phyloP scores from a whole-genome alignment of 2,888 invertebrate species.

The Clunio marinus region DNA sequence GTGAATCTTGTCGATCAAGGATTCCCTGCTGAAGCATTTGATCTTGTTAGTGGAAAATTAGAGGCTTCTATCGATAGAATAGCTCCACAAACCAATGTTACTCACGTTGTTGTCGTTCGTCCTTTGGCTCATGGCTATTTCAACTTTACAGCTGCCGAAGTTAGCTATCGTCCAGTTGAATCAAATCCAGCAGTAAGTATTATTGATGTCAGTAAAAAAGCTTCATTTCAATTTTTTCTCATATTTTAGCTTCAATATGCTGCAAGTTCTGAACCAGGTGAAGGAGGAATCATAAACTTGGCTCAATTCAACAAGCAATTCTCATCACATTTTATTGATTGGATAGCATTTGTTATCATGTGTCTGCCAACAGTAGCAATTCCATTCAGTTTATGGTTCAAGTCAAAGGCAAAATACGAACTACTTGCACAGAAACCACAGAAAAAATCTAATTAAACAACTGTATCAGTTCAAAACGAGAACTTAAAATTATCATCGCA shows the following conservation, averaged over 20 bases:
- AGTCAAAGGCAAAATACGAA: constrained; percentile 92
- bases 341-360: constrained; percentile 96
- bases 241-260: constrained; percentile 63
- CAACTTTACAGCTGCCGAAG: constrained; percentile 94
- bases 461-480: too few relatives aligned
- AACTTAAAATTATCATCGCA: too few relatives aligned
- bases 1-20: constrained; percentile 85
- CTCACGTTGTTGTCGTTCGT: constrained; percentile 86
- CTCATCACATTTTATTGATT: constrained; percentile 95
- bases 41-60: constrained; percentile 81
- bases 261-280: constrained; percentile 86
- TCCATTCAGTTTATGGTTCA: constrained; percentile 90
- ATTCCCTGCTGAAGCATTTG: constrained; percentile 89
- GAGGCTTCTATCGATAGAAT: constrained; percentile 81
- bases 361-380: constrained; percentile 90
- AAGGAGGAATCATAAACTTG: constrained; percentile 88
- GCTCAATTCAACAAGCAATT: constrained; percentile 94
- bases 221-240: constrained; percentile 35
- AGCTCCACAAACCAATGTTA: constrained; percentile 87
- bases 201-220: neutral
- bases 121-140: constrained; percentile 90
- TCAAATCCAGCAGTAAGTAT: constrained; percentile 53
- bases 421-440: constrained; percentile 65
- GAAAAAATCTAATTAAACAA: constrained; percentile 51
- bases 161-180: constrained; percentile 81